Base-by-base conservation (phyloP, 30 jellyfish, hydroid and myxozoan genomes). In the Nemopilema nomurai region DNA sequence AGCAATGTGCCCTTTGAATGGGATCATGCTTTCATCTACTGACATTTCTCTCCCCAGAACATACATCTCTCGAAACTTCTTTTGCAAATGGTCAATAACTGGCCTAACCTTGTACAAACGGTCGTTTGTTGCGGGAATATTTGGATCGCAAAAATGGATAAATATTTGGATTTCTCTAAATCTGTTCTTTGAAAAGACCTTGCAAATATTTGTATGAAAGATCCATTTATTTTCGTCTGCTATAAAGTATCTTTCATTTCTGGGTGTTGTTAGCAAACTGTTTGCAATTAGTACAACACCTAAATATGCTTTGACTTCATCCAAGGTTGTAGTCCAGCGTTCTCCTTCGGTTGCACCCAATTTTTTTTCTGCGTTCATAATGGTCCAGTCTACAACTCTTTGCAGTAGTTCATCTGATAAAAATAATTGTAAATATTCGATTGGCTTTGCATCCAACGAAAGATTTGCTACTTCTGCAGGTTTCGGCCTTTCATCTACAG, bases 381-480 rank as follows among this genome's bases (percentile, higher is more conserved):
- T 41, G 57, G 57, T 41, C 57, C 57, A 41, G 57, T 63, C 72
- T 24, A 63, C 72, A 24, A 63, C 29, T 63, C 29, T 63, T 63
- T 19, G 29, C 72, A 63, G 72, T 24, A 63, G 72, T 63, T 63
- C 72, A 63, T 63, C 72, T n/a, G 72, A 63, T 19, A 63, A 63
- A 63, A 63, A 63, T 63, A 63, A 24, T 24, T 63, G 72, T 8
- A 63, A 63, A 63, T 63, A 63, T 19, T 63, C 72, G 29, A 63
- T 63, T 63, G 72, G 72, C 72, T 63, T 63, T 63, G 72, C 72
- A 63, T 63, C 72, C 72, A 63, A 63, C 27, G 72, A 24, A 63
- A 63, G 72, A 63, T 63, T 63, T 41, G 57, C 57, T n/a, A 63
- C 29, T 63, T 24, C 72, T 63, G 72, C 72, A 63, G 72, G 72